These are phyloP conservation scores for Calonectris borealis DNA, from an alignment of 2,113 vertebrate genomes.

Conservation along the genomic window DNA sequence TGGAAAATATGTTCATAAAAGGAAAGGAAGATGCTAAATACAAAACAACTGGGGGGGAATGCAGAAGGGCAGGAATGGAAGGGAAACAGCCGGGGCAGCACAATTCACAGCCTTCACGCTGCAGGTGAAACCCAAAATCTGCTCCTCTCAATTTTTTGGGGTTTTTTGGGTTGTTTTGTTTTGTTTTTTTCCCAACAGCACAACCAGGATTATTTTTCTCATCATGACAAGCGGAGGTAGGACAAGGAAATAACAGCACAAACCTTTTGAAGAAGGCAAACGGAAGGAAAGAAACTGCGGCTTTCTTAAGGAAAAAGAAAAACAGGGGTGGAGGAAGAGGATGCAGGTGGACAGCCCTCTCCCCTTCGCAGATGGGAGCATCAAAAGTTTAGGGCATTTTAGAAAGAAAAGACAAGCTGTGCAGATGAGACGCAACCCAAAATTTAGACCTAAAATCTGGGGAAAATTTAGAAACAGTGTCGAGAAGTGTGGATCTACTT, in stretches of 20 bases:
- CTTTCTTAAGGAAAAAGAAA: not conserved
- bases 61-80: not conserved
- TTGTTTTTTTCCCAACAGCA: not conserved
- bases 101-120: not conserved
- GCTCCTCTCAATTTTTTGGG: not conserved
- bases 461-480: not conserved
- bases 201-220: not conserved
- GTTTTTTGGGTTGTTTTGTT: too few relatives aligned
- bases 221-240: fast-evolving
- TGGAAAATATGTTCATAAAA: not conserved
- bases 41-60: not conserved
- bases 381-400: not conserved
- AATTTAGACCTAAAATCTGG: not conserved
- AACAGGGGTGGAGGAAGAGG: not conserved
- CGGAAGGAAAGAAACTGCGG: not conserved
- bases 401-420: not conserved
- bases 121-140: not conserved
- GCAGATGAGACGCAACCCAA: not conserved
- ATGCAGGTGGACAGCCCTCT: not conserved
- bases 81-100: not conserved
- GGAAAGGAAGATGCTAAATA: not conserved
- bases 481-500: not conserved
- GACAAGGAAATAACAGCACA: not conserved
- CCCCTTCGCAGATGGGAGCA: not conserved
- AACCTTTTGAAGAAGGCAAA: not conserved